Percentiles rank a stretch among this genome's conserved stretches.
These are phyloP conservation scores for Phrynocephalus forsythii DNA, from an alignment of 2,797 vertebrate genomes.

Conservation along the genomic window DNA sequence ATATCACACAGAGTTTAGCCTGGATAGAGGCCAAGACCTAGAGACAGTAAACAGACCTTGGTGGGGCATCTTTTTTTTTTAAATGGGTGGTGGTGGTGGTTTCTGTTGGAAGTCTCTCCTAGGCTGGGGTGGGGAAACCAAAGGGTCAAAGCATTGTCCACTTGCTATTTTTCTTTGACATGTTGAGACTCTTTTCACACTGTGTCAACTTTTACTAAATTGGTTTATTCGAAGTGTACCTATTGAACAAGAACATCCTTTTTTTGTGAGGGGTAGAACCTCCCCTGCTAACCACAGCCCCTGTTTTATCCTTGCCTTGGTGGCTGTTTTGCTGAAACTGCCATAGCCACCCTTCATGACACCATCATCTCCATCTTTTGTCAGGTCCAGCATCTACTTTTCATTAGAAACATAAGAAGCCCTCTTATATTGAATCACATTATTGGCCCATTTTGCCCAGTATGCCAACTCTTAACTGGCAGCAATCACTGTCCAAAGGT, in stretches of 20 bases:
- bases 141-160: not conserved
- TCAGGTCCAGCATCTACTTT: not conserved
- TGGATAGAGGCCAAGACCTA: slow-evolving; percentile 1
- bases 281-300: not conserved
- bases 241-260: not conserved
- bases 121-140: too few relatives aligned
- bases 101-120: not conserved
- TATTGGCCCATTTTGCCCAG: too few relatives aligned
- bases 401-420: not conserved
- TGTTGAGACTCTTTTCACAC: not conserved
- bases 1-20: slow-evolving; percentile 13
- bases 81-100: not conserved
- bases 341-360: not conserved
- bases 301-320: not conserved
- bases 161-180: not conserved
- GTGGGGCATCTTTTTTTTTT: not conserved
- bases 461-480: too few relatives aligned
- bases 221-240: not conserved
- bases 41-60: not conserved
- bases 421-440: too few relatives aligned
- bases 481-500: too few relatives aligned
- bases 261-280: not conserved
- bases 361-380: not conserved
- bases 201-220: not conserved
- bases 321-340: not conserved